phyloP scores from a whole-genome alignment of 2,113 vertebrate genomes.

The Gymnarchus niloticus region DNA sequence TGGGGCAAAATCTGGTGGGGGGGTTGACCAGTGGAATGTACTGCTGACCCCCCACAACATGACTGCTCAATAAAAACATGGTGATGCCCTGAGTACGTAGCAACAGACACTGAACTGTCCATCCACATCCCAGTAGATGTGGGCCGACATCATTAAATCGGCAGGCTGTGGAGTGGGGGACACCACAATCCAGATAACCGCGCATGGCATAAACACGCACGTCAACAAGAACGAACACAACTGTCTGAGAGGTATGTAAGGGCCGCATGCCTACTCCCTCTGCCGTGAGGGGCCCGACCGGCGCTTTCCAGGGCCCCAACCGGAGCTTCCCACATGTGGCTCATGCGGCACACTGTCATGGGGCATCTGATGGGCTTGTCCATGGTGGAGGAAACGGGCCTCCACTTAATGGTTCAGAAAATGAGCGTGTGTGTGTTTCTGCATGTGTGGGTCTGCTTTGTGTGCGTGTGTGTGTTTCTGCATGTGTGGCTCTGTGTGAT shows the following conservation, averaged over 20 bases:
- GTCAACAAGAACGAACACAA: not conserved
- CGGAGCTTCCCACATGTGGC: not conserved
- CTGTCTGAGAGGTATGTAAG: not conserved
- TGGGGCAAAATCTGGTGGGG: not conserved
- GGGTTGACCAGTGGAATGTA: no score
- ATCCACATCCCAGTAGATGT: no score
- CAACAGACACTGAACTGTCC: no score
- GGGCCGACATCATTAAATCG: no score
- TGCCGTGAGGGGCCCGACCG: no score
- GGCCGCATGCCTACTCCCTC: no score
- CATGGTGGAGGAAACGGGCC: slow-evolving; percentile 21
- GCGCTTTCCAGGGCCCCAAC: not conserved
- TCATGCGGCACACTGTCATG: slow-evolving; percentile 29
- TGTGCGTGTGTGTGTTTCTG: slow-evolving; percentile 10
- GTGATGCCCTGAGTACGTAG: no score
- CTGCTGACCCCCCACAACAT: no score
- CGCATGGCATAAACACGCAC: not conserved
- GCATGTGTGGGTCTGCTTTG: not conserved
- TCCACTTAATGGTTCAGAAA: slow-evolving; percentile 28
- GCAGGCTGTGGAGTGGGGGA: not conserved
- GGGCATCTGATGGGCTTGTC: slow-evolving; percentile 24
- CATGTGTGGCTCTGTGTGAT: not conserved
- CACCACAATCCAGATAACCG: not conserved
- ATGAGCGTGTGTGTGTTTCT: slow-evolving; percentile 1
- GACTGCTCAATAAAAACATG: no score